phyloP scores from a whole-genome alignment of 1,140 invertebrate genomes.

The Araneus ventricosus region DNA sequence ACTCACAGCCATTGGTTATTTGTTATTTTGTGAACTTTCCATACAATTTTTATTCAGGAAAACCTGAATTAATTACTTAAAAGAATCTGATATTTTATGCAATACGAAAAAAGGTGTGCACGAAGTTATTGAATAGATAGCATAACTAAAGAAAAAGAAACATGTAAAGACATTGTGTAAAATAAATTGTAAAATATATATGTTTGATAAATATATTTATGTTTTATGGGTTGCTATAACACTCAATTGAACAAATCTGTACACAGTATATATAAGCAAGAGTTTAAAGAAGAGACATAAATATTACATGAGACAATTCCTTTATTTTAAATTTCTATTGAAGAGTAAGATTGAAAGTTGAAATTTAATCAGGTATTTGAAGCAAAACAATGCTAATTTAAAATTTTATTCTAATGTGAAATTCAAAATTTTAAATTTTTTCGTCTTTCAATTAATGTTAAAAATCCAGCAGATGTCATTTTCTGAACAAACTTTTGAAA shows the following conservation, averaged over 20 bases:
- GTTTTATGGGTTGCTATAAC: background rate
- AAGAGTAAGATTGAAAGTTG: no score
- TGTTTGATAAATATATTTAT: conserved; percentile 61
- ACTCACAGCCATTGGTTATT: background rate
- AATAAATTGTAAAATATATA: conserved; percentile 70
- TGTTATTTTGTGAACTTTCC: background rate
- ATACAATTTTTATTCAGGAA: background rate
- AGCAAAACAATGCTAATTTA: no score
- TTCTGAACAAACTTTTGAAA: no score
- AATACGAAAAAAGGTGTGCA: conserved; percentile 6
- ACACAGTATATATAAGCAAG: no score
- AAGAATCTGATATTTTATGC: background rate
- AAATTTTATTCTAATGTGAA: no score
- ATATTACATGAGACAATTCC: no score
- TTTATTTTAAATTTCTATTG: no score
- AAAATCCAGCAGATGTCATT: no score
- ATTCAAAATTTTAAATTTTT: no score
- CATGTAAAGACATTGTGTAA: conserved; percentile 39
- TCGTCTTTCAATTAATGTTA: no score
- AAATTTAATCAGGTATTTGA: no score
- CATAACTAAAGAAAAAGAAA: background rate
- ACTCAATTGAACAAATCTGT: background rate
- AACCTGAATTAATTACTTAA: background rate
- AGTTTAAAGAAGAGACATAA: no score
- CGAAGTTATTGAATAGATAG: background rate